Conservation (phyloP, 2,113 vertebrate genomes). For the Phoxinus phoxinus region DNA sequence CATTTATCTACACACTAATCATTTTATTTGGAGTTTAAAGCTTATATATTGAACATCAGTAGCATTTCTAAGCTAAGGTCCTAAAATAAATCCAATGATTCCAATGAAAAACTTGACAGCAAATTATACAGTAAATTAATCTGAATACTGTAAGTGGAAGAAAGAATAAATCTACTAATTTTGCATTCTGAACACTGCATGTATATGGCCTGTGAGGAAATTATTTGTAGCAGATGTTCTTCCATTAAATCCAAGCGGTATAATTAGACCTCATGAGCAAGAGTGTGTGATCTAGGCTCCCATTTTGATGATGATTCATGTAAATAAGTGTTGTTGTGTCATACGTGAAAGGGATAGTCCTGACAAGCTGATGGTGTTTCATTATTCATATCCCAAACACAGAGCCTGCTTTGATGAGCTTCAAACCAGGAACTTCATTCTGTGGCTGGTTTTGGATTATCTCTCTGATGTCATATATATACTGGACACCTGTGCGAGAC, state of each 20-base stretch:
- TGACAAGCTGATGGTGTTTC: constrained; percentile 8
- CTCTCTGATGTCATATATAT: constrained; percentile 87
- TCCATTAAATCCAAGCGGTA: constrained; percentile 2
- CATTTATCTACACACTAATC: background rate
- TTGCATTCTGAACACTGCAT: background rate
- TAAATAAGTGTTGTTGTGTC: constrained; percentile 41
- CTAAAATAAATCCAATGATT: background rate
- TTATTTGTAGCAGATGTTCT: constrained; percentile 20
- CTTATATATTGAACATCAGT: background rate
- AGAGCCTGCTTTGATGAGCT: constrained; percentile 95
- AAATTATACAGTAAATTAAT: background rate
- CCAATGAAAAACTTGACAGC: background rate
- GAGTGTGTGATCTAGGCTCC: constrained; percentile 36
- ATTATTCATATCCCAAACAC: constrained; percentile 49
- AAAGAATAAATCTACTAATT: background rate
- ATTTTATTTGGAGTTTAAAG: background rate
- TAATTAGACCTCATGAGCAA: constrained; percentile 28
- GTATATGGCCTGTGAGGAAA: background rate
- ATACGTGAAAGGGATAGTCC: background rate
- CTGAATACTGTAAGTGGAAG: background rate
- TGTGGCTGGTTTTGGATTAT: constrained; percentile 92
- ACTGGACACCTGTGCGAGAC: constrained; percentile 82
- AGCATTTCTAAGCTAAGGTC: background rate
- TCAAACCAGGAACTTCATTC: constrained; percentile 79
- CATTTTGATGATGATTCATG: constrained; percentile 55